These are phyloP conservation scores for Salarias fasciatus DNA, from an alignment of 2,797 vertebrate genomes.

Conservation along the genomic window DNA sequence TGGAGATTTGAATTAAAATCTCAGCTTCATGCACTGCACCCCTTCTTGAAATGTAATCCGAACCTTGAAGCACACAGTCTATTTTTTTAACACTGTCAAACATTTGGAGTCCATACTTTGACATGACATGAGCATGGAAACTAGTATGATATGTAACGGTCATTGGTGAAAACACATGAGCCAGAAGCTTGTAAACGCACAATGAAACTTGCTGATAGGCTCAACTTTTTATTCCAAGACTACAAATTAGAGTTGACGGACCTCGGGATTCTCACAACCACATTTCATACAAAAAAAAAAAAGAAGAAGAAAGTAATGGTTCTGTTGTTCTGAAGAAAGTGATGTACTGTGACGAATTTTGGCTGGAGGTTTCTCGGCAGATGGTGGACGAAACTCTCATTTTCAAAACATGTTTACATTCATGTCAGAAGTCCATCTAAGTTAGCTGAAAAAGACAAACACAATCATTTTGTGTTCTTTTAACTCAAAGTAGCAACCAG, in stretches of 20 bases:
- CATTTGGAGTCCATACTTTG: conserved; percentile 22
- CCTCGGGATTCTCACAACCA: conserved; percentile 17
- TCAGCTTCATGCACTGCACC: not conserved
- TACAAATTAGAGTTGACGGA: conserved; percentile 32
- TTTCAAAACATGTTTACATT: not conserved
- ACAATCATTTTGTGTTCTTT: not conserved
- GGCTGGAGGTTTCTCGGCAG: not conserved
- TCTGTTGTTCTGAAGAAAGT: conserved; percentile 22
- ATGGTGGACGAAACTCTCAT: not conserved
- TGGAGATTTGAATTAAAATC: not conserved
- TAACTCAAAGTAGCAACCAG: not conserved
- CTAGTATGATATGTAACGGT: conserved; percentile 19
- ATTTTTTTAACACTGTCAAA: conserved; percentile 21
- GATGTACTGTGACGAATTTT: conserved; percentile 13
- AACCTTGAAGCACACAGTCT: not conserved
- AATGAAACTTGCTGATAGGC: conserved; percentile 32
- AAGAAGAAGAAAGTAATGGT: not conserved
- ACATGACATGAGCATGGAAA: conserved; percentile 35
- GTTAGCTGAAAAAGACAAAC: not conserved
- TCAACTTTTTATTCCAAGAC: conserved; percentile 1
- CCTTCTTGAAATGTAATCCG: not conserved
- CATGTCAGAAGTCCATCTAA: not conserved
- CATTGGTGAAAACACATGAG: not conserved
- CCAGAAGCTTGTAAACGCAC: conserved; percentile 25
- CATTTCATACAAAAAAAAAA: conserved; percentile 20